phyloP scores from a whole-genome alignment of 2,797 vertebrate genomes.

The Xyrichtys novacula region DNA sequence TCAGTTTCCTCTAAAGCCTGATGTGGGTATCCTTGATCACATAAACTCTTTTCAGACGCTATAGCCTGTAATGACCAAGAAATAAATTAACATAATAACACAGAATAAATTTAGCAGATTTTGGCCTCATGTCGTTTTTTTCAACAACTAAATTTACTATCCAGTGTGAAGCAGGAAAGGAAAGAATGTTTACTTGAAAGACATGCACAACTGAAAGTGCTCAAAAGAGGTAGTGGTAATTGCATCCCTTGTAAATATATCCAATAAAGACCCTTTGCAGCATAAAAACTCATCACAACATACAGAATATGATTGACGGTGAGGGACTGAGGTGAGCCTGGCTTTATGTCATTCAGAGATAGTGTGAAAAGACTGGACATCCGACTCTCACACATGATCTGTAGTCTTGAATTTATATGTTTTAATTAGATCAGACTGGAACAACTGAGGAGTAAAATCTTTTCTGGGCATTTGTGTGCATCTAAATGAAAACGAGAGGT shows the following conservation, averaged over 20 bases:
- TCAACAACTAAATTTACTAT: constrained; percentile 12
- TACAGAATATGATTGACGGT: not conserved
- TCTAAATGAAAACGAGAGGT: constrained; percentile 2
- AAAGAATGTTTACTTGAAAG: constrained; percentile 13
- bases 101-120: constrained; percentile 10
- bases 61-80: constrained; percentile 7
- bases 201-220: constrained; percentile 10
- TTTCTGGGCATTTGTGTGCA: constrained; percentile 25
- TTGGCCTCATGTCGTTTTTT: constrained; percentile 5
- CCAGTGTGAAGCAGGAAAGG: constrained; percentile 11
- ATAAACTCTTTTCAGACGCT: constrained; percentile 53
- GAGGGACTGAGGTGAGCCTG: not conserved
- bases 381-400: not conserved
- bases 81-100: constrained; percentile 22
- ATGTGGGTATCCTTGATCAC: constrained; percentile 56
- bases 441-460: constrained; percentile 12
- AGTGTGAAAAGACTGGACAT: not conserved
- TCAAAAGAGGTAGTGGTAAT: constrained; percentile 8
- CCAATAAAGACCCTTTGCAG: constrained; percentile 4
- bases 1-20: constrained; percentile 40
- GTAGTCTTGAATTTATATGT: not conserved
- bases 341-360: not conserved
- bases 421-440: not conserved
- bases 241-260: not conserved
- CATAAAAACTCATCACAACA: not conserved